Conservation (phyloP, 2,113 vertebrate genomes). For the Monarcha castaneiventris region DNA sequence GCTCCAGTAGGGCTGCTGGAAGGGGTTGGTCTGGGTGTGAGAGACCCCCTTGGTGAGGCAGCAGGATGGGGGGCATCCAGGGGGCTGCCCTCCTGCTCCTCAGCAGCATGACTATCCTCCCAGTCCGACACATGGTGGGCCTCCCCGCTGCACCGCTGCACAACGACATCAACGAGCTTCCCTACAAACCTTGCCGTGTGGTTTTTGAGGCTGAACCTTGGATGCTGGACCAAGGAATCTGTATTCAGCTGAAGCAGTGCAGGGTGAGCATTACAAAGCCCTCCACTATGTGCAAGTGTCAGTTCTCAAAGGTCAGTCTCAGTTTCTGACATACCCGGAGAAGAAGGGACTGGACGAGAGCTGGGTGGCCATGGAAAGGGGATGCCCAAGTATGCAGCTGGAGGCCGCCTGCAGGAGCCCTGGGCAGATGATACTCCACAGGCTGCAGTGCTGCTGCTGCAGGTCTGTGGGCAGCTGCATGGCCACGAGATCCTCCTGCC, state of each 20-base stretch:
- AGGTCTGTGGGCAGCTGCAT: background rate
- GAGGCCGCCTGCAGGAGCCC: background rate
- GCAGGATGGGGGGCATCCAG: fast-evolving
- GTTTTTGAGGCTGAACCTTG: background rate
- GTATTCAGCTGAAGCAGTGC: background rate
- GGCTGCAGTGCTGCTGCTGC: background rate
- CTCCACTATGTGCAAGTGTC: fast-evolving
- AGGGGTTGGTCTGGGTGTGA: too few species aligned
- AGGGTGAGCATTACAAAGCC: background rate
- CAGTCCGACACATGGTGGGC: fast-evolving
- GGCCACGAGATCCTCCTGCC: background rate
- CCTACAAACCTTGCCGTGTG: fast-evolving
- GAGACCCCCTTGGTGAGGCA: background rate
- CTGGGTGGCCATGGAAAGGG: fast-evolving
- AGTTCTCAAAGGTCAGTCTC: background rate
- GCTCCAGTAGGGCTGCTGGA: background rate
- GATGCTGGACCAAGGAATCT: background rate
- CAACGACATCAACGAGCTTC: fast-evolving
- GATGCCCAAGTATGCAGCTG: background rate
- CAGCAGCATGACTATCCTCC: fast-evolving
- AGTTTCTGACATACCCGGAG: background rate
- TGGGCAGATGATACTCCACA: background rate
- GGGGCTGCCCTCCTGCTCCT: background rate
- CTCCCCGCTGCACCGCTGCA: background rate
- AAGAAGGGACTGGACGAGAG: background rate